These are phyloP conservation scores for Bungarus multicinctus DNA, from an alignment of 2,113 vertebrate species.

Conservation along the genomic window DNA sequence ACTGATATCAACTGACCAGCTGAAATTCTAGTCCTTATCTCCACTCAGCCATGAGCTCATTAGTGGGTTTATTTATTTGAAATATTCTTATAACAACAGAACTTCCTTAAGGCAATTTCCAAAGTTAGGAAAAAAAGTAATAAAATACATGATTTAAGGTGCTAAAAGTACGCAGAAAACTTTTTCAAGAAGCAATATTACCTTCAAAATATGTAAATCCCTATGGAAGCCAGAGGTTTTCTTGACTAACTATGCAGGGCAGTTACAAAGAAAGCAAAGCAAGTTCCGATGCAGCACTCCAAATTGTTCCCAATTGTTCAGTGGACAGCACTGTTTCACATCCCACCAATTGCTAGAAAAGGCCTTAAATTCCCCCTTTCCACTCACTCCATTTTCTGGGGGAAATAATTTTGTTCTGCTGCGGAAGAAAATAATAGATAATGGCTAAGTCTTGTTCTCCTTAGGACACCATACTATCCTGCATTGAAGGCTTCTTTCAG, in stretches of 20 bases:
- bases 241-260: not conserved
- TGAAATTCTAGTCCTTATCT: not conserved
- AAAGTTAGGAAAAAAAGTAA: not conserved
- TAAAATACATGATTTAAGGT: not conserved
- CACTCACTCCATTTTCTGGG: not conserved
- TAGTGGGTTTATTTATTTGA: not conserved
- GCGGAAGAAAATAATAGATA: not conserved
- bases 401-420: not conserved
- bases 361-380: not conserved
- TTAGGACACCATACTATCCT: not conserved
- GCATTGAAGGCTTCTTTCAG: not conserved
- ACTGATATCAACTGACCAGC: not conserved
- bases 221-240: not conserved
- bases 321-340: not conserved
- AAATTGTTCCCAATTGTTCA: not conserved
- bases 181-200: not conserved
- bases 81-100: not conserved
- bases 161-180: not conserved
- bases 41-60: not conserved
- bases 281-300: not conserved
- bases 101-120: not conserved
- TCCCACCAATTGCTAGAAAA: not conserved
- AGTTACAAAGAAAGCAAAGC: not conserved
- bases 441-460: not conserved
- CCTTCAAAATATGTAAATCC: not conserved